Percentiles rank a stretch among this genome's conserved stretches.
Conservation (phyloP, 2,113 vertebrate species). For the Cairina moschata region DNA sequence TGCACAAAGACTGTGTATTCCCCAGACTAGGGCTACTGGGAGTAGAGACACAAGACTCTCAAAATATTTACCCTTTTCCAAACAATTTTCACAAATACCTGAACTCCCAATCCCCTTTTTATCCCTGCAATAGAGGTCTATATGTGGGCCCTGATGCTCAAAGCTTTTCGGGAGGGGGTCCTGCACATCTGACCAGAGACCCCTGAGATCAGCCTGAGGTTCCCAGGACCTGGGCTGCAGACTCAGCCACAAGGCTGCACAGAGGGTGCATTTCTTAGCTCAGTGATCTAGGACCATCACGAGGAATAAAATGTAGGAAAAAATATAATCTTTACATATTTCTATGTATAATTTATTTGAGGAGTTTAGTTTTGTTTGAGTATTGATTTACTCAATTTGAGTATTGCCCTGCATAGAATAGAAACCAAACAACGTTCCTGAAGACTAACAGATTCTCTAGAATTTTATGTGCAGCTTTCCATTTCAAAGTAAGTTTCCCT, state of each 20-base stretch:
- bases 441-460: background rate
- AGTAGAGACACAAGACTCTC: background rate
- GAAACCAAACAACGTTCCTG: background rate
- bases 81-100: background rate
- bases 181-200: no score
- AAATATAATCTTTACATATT: background rate
- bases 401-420: background rate
- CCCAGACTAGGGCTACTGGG: background rate
- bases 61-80: background rate
- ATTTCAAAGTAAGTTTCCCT: background rate
- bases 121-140: background rate
- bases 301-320: background rate
- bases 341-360: background rate
- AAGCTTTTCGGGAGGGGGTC: background rate
- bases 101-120: background rate
- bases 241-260: background rate
- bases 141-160: background rate
- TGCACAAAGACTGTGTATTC: background rate
- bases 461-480: background rate
- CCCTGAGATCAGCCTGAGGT: background rate
- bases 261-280: background rate
- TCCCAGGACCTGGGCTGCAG: background rate
- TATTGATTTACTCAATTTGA: no score
- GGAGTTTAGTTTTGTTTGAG: no score
- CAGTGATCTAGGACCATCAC: background rate